Evolutionary conservation across 2,113 vertebrate genomes (phyloP).

Genomic region (Colistium nudipinnis): DNA sequence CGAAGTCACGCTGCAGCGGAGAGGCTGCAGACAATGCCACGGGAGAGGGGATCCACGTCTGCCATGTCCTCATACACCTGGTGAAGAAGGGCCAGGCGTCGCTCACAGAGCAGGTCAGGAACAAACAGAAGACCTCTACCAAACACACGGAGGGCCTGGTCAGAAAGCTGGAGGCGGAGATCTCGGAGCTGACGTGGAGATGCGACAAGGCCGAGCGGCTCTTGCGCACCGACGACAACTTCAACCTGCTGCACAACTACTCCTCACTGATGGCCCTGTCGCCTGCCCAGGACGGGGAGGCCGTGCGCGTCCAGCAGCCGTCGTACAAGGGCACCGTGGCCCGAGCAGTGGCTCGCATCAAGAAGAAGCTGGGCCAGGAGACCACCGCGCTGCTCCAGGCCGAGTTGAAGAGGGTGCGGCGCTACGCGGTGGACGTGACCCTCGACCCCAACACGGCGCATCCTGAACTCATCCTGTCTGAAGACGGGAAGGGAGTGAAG

Average conservation of each 20-base stretch:
- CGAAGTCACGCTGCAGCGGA: background rate
- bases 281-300: background rate
- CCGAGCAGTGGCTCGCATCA: background rate
- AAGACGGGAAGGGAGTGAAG: conserved; percentile 6
- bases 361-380: background rate
- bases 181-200: conserved; percentile 1
- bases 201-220: background rate
- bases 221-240: background rate
- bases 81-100: background rate
- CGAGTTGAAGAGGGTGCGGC: conserved; percentile 6
- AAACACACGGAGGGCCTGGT: background rate
- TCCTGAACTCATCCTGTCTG: conserved; percentile 5
- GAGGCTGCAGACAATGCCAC: background rate
- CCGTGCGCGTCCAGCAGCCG: background rate
- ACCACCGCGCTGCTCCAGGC: background rate
- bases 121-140: background rate
- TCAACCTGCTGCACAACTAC: background rate
- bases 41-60: background rate
- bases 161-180: conserved; percentile 7
- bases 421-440: conserved; percentile 2
- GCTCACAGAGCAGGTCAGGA: background rate
- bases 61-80: background rate
- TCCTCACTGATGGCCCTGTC: background rate
- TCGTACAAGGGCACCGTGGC: background rate
- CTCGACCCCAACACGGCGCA: conserved; percentile 1